phyloP scores from a whole-genome alignment of 2,113 vertebrate genomes.

The Daubentonia madagascariensis region DNA sequence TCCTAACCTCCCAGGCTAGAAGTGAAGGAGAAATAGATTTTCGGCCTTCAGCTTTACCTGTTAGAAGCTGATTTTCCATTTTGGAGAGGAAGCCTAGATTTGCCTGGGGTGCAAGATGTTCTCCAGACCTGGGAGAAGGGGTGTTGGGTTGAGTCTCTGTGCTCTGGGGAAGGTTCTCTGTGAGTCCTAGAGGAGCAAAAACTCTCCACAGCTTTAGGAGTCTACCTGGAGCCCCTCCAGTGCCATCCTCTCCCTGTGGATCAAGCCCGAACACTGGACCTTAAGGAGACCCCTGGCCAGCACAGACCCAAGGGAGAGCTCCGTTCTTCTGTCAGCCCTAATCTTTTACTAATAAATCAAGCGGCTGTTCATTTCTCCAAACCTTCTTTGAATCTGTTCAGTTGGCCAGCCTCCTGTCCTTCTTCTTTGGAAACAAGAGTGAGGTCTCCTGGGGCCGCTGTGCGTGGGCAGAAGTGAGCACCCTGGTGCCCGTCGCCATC shows the following conservation, averaged over 20 bases:
- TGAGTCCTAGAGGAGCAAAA: neutral
- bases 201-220: neutral
- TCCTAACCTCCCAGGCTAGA: neutral
- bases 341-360: neutral
- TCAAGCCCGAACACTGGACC: neutral
- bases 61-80: neutral
- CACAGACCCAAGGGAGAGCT: neutral
- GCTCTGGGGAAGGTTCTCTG: neutral
- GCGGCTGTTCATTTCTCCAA: neutral
- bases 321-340: neutral
- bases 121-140: neutral
- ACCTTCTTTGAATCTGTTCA: fast-evolving
- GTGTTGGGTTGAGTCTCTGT: fast-evolving
- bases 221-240: neutral
- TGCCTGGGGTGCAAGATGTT: no score
- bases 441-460: neutral
- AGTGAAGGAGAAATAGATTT: neutral
- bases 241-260: no score
- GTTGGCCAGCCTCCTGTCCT: fast-evolving
- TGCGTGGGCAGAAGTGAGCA: fast-evolving
- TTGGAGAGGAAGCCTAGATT: neutral
- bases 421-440: neutral
- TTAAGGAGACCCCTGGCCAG: fast-evolving
- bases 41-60: fast-evolving
- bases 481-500: fast-evolving